Base-by-base conservation (phyloP, 2,113 vertebrate genomes). In the Engystomops pustulosus region DNA sequence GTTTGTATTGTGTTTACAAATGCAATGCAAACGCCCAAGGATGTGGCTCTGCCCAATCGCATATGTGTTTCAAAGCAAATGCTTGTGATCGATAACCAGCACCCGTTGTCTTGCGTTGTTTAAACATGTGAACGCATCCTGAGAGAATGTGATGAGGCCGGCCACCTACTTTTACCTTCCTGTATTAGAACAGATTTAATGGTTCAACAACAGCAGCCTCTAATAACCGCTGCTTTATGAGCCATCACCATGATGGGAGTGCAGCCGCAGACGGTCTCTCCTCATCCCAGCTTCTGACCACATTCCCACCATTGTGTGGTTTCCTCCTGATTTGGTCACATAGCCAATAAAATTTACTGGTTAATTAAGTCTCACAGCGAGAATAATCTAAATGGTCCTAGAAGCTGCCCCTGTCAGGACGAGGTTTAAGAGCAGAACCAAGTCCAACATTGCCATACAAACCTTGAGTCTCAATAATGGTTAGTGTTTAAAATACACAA, bases 291-390 rank as follows among this genome's bases (percentile, higher is more conserved):
- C 5, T 72, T 20, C 17, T 36, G 15, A 15, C 25, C 27, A 2
- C 69, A 14, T 72, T 27, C 25, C 23, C 12, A 7, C 69, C 2
- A 25, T 44, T 72, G 69, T 71, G n/a, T 44, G 68, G 34, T 47
- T 72, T 72, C 69, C 38, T 72, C 23, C 17, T 25, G n/a, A 12
- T 45, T 47, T 27, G 41, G 36, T 25, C 69, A 72, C 2, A 27
- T 1, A 44, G 68, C n/a, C 36, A 44, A 41, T 72, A 72, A 72
- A 72, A 72, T 72, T 72, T 27, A 45, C 12, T 72, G 34, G 69
- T 27, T 5, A 27, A 23, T 41, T 72, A 72, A 2, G 23, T 27
- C 7, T 72, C 69, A 25, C 69, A 72, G 69, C 69, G 47, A 41
- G 38, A 2, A 27, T 27, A 45, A 72, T 27, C n/a, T 3, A 8